A percentile compares a stretch with the other conserved stretches of the same genome.
Evolutionary conservation across 2,113 vertebrate species (phyloP).

Genomic region (Microcebus griseorufus): DNA sequence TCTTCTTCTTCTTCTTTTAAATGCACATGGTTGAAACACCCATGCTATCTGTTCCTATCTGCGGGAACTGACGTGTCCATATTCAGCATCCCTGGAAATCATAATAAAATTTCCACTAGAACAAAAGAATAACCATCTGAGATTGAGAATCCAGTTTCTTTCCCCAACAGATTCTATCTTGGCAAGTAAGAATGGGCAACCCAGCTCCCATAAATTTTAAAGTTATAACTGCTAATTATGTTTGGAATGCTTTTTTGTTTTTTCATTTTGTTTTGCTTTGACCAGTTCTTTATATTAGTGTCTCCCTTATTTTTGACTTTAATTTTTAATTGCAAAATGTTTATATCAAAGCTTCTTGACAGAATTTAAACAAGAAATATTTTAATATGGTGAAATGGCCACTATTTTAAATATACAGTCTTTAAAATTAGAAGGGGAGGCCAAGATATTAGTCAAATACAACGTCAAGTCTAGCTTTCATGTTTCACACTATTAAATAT

Average conservation of each 20-base stretch:
- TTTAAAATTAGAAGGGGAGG: slow-evolving; percentile 68
- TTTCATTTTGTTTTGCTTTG: not conserved
- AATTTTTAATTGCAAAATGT: slow-evolving; percentile 63
- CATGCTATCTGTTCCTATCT: slow-evolving; percentile 67
- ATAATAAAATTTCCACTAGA: slow-evolving; percentile 68
- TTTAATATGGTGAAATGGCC: slow-evolving; percentile 63
- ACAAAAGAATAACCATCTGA: slow-evolving; percentile 74
- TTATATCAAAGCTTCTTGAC: slow-evolving; percentile 60
- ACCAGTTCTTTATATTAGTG: slow-evolving; percentile 58
- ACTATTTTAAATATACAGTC: slow-evolving; percentile 41
- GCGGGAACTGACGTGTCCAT: slow-evolving; percentile 61
- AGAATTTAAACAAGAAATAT: slow-evolving; percentile 62
- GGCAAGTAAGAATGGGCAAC: slow-evolving; percentile 74
- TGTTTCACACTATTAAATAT: slow-evolving; percentile 67
- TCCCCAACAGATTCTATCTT: slow-evolving; percentile 79
- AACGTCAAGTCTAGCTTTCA: slow-evolving; percentile 63
- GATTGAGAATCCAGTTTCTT: slow-evolving; percentile 76
- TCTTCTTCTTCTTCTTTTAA: not conserved
- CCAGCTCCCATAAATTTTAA: slow-evolving; percentile 67
- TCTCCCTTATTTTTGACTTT: slow-evolving; percentile 33
- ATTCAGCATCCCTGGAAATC: slow-evolving; percentile 78
- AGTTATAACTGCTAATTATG: slow-evolving; percentile 64
- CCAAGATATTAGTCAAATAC: slow-evolving; percentile 74
- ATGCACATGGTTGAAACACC: slow-evolving; percentile 45
- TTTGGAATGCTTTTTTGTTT: slow-evolving; percentile 43